phyloP scores from a whole-genome alignment of 2,888 invertebrate species.

The Pseudoips prasinana region DNA sequence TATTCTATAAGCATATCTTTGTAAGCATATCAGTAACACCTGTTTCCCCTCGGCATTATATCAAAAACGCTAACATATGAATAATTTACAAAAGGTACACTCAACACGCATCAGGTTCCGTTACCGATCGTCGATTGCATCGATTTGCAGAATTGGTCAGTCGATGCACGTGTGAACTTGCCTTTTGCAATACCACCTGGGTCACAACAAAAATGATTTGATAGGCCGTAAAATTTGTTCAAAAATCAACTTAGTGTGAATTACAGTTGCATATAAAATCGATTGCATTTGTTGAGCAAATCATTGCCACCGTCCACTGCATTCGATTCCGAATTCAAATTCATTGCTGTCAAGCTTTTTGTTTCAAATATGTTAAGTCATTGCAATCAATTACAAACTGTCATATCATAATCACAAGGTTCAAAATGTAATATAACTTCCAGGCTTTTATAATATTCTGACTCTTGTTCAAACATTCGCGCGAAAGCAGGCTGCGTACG shows the following conservation, averaged over 20 bases:
- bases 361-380: constrained; percentile 3
- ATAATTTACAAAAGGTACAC: constrained; percentile 37
- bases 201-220: constrained; percentile 7
- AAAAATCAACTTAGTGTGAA: constrained; percentile 6
- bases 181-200: constrained; percentile 46
- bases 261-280: neutral
- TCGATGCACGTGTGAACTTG: constrained; percentile 54
- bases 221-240: neutral
- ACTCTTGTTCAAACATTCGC: constrained; percentile 26
- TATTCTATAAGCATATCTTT: too few species aligned
- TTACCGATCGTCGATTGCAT: constrained; percentile 55
- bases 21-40: constrained; percentile 7
- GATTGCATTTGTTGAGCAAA: neutral
- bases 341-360: constrained; percentile 12
- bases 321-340: constrained; percentile 26
- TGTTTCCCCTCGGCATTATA: constrained; percentile 11
- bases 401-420: constrained; percentile 3
- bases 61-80: constrained; percentile 15
- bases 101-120: constrained; percentile 54
- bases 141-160: constrained; percentile 49
- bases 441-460: constrained; percentile 13
- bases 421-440: constrained; percentile 11
- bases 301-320: constrained; percentile 5
- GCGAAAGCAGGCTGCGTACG: constrained; percentile 53
- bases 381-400: constrained; percentile 1